A percentile compares a stretch with the other conserved stretches of the same genome.
Conservation (phyloP, 2,113 vertebrate species). For the Australoheros scitulus region DNA sequence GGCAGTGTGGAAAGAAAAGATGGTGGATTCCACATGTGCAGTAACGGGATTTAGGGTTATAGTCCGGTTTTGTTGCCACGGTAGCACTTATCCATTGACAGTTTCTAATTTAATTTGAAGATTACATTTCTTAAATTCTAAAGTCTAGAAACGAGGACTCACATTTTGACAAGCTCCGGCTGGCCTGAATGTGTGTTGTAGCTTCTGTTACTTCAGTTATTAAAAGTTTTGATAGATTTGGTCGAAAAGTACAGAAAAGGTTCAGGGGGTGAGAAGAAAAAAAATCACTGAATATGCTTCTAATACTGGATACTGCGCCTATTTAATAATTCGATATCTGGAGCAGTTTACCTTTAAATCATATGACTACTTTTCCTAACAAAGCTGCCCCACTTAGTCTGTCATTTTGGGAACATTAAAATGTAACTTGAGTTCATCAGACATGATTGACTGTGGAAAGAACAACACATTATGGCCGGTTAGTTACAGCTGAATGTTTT, state of each 20-base stretch:
- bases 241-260: neutral
- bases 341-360: neutral
- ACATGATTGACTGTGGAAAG: constrained; percentile 7
- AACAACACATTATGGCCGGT: neutral
- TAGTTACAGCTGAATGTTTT: neutral
- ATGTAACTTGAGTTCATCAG: neutral
- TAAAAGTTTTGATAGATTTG: neutral
- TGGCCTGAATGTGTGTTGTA: neutral
- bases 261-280: neutral
- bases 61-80: neutral
- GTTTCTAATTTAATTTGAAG: neutral
- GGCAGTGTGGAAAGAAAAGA: neutral
- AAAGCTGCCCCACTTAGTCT: neutral
- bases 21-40: neutral
- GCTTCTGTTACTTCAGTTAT: neutral
- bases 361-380: neutral
- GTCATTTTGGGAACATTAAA: neutral
- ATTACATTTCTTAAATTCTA: neutral
- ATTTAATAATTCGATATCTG: neutral
- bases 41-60: neutral
- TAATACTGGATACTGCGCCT: neutral
- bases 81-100: neutral
- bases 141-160: neutral
- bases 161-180: neutral
- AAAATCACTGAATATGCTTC: neutral